These are phyloP conservation scores for Apodemus speciosus DNA, from an alignment of 2,113 vertebrate species.

Conservation along the genomic window DNA sequence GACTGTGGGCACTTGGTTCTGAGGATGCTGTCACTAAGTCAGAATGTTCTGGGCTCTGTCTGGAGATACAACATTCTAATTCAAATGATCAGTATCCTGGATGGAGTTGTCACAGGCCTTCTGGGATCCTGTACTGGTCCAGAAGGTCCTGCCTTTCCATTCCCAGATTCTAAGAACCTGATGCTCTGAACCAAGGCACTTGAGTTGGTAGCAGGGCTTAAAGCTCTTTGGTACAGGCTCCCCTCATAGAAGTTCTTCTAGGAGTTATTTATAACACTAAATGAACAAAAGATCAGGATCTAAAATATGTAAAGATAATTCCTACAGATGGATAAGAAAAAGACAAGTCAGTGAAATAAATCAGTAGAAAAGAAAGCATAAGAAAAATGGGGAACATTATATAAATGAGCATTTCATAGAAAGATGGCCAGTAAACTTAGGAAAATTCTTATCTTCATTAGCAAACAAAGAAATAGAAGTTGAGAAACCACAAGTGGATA, in stretches of 20 bases:
- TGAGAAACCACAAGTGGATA: neutral
- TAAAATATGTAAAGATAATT: neutral
- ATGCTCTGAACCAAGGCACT: neutral
- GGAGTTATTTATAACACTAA: neutral
- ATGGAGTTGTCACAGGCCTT: neutral
- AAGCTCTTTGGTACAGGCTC: neutral
- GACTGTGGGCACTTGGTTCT: rapidly evolving
- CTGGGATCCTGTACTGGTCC: neutral
- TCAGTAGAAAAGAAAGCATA: neutral
- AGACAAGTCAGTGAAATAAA: neutral
- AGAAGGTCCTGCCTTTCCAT: neutral
- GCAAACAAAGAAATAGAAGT: neutral
- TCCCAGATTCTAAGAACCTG: neutral
- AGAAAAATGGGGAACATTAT: neutral
- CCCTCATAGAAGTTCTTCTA: neutral
- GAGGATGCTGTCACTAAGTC: neutral
- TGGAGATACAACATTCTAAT: neutral
- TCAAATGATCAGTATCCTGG: neutral
- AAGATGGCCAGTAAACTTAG: neutral
- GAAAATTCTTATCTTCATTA: neutral
- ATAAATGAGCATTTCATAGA: neutral
- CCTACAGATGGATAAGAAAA: neutral
- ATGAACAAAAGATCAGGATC: neutral
- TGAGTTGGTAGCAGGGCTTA: neutral
- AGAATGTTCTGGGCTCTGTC: neutral